Conservation (phyloP, 2,888 invertebrate genomes). For the Rhagonycha lutea region DNA sequence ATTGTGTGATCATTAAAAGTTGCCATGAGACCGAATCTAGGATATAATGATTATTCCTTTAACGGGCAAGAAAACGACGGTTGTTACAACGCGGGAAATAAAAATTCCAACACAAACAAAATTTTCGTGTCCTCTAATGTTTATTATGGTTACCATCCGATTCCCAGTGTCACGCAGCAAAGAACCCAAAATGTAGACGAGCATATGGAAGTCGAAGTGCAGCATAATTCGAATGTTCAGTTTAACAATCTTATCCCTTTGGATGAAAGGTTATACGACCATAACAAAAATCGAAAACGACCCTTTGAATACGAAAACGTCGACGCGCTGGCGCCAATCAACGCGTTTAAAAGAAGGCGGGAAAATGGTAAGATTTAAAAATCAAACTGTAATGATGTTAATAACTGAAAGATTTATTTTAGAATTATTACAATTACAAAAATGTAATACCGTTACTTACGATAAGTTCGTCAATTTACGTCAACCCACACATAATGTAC, state of each 20-base stretch:
- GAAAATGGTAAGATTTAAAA: constrained; percentile 41
- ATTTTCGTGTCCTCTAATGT: constrained; percentile 60
- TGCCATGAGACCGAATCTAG: not conserved
- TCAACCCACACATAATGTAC: constrained; percentile 55
- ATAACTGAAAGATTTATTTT: not conserved
- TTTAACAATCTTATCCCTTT: constrained; percentile 33
- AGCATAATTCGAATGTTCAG: constrained; percentile 28
- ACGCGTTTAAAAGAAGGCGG: constrained; percentile 47
- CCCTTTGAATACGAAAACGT: constrained; percentile 16
- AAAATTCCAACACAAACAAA: constrained; percentile 50
- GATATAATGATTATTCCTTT: not conserved
- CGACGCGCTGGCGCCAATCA: constrained; percentile 2
- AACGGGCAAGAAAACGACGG: constrained; percentile 26
- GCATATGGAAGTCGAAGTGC: constrained; percentile 29
- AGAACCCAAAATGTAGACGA: constrained; percentile 6
- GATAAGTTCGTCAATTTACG: constrained; percentile 35
- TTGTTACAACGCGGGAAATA: constrained; percentile 15
- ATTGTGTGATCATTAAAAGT: not conserved
- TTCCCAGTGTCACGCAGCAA: constrained; percentile 38
- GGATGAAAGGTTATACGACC: constrained; percentile 25
- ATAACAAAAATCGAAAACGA: constrained; percentile 31
- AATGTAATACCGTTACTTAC: not conserved
- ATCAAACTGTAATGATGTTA: constrained; percentile 1
- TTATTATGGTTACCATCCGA: constrained; percentile 59
- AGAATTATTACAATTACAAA: not conserved